Evolutionary conservation across 2,888 invertebrate genomes (phyloP), one percentile per base, ranked within the genome.

Genomic region (Melanotus villosus): DNA sequence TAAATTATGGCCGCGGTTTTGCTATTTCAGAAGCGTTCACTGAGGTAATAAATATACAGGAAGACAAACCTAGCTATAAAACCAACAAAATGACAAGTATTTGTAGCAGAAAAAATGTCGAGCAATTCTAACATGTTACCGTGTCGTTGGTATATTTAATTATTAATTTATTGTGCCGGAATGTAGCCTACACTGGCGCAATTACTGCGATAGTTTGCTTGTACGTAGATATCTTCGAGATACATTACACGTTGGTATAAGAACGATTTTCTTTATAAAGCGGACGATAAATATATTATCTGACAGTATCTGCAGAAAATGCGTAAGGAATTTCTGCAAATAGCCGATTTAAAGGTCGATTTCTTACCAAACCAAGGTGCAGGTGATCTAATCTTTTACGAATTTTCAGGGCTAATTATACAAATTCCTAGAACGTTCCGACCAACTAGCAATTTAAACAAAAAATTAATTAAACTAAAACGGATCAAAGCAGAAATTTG

Each of bases 81-180:
- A 19, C 12, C 2, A 30, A 32, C 7, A 52, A 32, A 52, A 32
- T 14, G 9, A 32, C n/a, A 23, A 14, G 47, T 10, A 23, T 21
- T 5, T 19, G 47, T 38, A 57, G n/a, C 38, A 41, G 12, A 10
- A 36, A 62, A 34, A 50, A 54, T 54, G 34, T 41, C 21, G 18
- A 43, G 41, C 52, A 26, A 26, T 54, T 19, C 21, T 30, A 43
- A 12, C 52, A 19, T 63, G 63, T 32, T 60, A 21, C 38, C 52
- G 36, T 38, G 63, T 63, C 63, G 54, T 16, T n/a, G 21, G 62
- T 56, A 64, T 65, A 62, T 71, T 71, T 68, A 71, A 68, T 71
- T 71, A 71, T 71, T 71, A 71, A 71, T 71, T 71, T 71, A 71
- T 65, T 65, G 60, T 34, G 18, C 59, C 68, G 68, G 71, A 71